A percentile compares a stretch with the other conserved stretches of the same genome.
Conservation (phyloP, 2,888 invertebrate genomes). For the Heliconius ethilla region DNA sequence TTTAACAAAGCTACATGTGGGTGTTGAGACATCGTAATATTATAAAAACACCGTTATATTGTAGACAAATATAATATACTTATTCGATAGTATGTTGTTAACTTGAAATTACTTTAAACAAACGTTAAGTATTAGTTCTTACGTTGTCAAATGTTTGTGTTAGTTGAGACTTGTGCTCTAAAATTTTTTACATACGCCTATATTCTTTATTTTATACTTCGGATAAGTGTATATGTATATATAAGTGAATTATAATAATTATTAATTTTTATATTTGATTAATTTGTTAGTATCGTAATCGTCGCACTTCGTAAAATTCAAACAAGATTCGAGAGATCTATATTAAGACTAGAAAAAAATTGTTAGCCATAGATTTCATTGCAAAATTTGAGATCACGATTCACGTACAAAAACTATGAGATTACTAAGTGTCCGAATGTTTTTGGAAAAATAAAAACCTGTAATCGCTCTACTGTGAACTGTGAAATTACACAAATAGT, state of each 20-base stretch:
- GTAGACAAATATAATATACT: slow-evolving; percentile 45
- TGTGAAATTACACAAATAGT: slow-evolving; percentile 32
- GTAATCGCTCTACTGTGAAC: slow-evolving; percentile 32
- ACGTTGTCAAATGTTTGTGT: slow-evolving; percentile 37
- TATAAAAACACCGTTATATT: slow-evolving; percentile 42
- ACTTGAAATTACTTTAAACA: slow-evolving; percentile 42
- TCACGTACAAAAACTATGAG: slow-evolving; percentile 12
- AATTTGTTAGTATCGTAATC: not conserved
- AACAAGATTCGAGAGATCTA: slow-evolving; percentile 1
- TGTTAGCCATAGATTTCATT: slow-evolving; percentile 20
- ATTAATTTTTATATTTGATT: not conserved
- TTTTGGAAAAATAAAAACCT: slow-evolving; percentile 27
- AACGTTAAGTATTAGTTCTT: not conserved
- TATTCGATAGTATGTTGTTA: slow-evolving; percentile 45
- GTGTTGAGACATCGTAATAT: slow-evolving; percentile 40
- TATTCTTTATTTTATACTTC: not conserved
- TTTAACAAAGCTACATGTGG: slow-evolving; percentile 41
- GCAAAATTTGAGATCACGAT: not conserved
- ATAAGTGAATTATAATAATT: not conserved
- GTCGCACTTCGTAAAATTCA: not conserved
- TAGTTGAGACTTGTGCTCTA: not conserved
- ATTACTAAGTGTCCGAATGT: slow-evolving; percentile 26
- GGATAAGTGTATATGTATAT: not conserved
- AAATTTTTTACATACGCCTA: not conserved
- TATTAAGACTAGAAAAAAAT: not conserved